Base-by-base conservation (phyloP, 2,888 invertebrate species). In the Campaea margaritaria region DNA sequence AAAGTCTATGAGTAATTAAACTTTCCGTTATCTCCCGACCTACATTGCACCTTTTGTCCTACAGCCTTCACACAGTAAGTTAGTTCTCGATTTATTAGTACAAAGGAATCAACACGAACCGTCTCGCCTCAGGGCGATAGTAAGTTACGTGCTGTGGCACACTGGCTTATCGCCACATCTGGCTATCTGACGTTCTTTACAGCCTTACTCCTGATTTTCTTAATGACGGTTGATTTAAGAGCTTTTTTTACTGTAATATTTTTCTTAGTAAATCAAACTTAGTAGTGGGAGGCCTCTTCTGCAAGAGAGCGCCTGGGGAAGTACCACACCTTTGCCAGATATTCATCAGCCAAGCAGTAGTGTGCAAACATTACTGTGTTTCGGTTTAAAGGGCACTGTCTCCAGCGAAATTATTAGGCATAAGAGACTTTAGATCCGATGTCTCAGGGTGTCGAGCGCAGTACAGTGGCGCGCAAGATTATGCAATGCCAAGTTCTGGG, bases 151-250 rank as follows among this genome's bases (percentile, higher is more conserved):
- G 38, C 36, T 83, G 77, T 83, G 84, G 87, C 83, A 81, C 83
- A 78, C 70, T 12, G 13, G 7, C 73, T 83, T 87, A 89, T 90
- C 89, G 82, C 68, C 71, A 76, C 85, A 89, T 90, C 89, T 87
- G 78, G 79, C 70, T 76, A 79, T 76, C 75, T 83, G 85, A 86
- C 83, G 78, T 85, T 78, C 73, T 87, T 89, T 88, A 89, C 79
- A 81, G 75, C 79, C 82, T 79, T 78, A 78, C 74, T 83, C n/a
- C 55, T 42, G 60, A 79, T 61, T 54, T 55, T 70, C 74, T 82
- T 87, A 87, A 87, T 85, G 86, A 87, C 71, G 67, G 65, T 67
- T 83, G 85, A 86, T 86, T 79, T 86, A 63, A 39, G 65, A 54
- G 44, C 16, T 28, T 5, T 14, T 31, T 31, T 31, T 9, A 10